These are phyloP conservation scores for Pogonocherus hispidulus DNA, from an alignment of 2,888 invertebrate species.

Conservation along the genomic window DNA sequence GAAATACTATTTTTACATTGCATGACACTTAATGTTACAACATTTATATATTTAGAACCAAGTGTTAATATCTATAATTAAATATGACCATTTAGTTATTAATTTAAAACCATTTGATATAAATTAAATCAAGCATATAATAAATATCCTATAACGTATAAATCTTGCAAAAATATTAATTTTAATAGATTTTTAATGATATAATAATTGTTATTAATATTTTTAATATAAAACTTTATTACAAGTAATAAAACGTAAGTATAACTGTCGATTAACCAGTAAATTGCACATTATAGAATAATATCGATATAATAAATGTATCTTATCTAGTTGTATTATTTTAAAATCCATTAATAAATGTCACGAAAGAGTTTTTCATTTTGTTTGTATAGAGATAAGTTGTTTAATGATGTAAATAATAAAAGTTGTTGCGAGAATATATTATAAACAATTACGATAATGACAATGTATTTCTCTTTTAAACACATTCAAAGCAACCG, in stretches of 20 bases:
- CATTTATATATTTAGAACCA: conserved; percentile 33
- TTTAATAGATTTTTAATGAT: conserved; percentile 28
- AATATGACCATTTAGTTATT: conserved; percentile 24
- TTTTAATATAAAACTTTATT: conserved; percentile 16
- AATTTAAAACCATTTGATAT: conserved; percentile 19
- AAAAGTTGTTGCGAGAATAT: conserved; percentile 29
- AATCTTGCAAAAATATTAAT: conserved; percentile 1
- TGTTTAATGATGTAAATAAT: conserved; percentile 31
- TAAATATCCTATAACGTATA: conserved; percentile 2
- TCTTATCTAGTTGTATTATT: conserved; percentile 47
- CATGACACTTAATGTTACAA: conserved; percentile 14
- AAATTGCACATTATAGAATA: conserved; percentile 20
- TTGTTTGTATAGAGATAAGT: conserved; percentile 40
- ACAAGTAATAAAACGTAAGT: conserved; percentile 11
- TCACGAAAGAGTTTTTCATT: conserved; percentile 39
- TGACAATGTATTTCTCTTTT: conserved; percentile 19
- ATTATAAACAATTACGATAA: conserved; percentile 28
- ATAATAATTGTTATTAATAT: conserved; percentile 18
- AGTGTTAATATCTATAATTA: conserved; percentile 33
- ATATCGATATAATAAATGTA: conserved; percentile 10
- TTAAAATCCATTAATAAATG: conserved; percentile 51
- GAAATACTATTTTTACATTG: conserved; percentile 7
- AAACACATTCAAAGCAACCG: conserved; percentile 9
- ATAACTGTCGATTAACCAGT: conserved; percentile 7
- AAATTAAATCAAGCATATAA: conserved; percentile 24